Evolutionary conservation across 2,797 vertebrate species (phyloP), one percentile per base, ranked within the genome.

Genomic region (Anguilla obscura): DNA sequence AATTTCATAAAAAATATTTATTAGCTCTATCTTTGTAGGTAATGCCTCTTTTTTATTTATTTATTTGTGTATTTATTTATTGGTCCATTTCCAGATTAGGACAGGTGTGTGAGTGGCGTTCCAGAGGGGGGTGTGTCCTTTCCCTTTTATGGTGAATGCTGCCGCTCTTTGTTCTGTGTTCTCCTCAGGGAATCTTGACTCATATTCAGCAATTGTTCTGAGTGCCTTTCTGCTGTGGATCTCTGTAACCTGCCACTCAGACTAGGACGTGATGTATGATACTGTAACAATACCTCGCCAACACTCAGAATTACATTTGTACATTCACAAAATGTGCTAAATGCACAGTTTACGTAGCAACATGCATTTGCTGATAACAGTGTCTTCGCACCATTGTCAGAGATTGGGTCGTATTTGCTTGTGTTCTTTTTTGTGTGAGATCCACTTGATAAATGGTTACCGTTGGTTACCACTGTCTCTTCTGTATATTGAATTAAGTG

Each of bases 141-240:
- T 16, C 12, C 83, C 40, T 84, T 84, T 16, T 84, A 14, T 30
- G 24, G 82, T 84, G 48, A 27, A 9, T 45, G 27, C 79, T 24
- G 21, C 4, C 3, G 48, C 7, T 30, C 18, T 12, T 54, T 83
- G 6, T 52, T 10, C 79, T 50, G 21, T 56, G 18, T 14, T 1
- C 12, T 27, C 50, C 83, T 27, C 12, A 24, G 80, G 94, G 91
- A 92, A 56, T 52, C 83, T 66, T 9, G 69, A n/a, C 7, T 76
- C 40, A 21, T 63, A 58, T 92, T 86, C 76, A 93, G 33, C 36
- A 90, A 16, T 56, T 93, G 84, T 88, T 93, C 87, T 85, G 92
- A 14, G 21, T 84, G 84, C 91, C 87, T 89, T 84, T 58, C 12
- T 48, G 84, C 74, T n/a, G 12, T 87, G 33, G 36, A 3, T 8